phyloP scores from a whole-genome alignment of 2,888 invertebrate species.

The Nephrotoma flavescens region DNA sequence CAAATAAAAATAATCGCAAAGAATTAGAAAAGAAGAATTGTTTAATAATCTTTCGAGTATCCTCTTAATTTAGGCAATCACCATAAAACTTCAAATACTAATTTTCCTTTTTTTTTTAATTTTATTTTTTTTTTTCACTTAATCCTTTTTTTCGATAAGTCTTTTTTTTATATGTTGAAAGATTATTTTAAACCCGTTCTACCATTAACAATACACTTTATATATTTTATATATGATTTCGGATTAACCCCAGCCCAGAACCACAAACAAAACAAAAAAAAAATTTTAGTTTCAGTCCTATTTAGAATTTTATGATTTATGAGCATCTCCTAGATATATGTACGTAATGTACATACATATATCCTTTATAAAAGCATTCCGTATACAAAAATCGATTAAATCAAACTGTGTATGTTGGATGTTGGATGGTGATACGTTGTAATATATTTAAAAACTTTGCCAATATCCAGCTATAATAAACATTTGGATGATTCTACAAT shows the following conservation, averaged over 20 bases:
- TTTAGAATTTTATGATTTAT: background rate
- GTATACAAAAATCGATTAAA: background rate
- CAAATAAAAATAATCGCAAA: background rate
- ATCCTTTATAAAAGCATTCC: background rate
- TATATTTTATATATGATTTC: background rate
- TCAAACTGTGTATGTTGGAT: background rate
- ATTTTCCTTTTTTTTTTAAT: background rate
- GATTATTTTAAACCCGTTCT: background rate
- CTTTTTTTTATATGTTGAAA: background rate
- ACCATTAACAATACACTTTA: background rate
- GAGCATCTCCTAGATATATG: background rate
- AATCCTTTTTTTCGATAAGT: background rate
- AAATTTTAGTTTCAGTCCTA: background rate
- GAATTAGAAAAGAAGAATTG: background rate
- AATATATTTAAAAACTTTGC: background rate
- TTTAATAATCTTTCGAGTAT: background rate
- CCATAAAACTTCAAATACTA: background rate
- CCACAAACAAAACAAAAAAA: background rate
- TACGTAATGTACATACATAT: background rate
- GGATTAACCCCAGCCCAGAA: background rate
- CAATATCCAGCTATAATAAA: background rate
- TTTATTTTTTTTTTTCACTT: background rate
- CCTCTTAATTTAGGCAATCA: background rate
- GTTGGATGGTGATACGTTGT: background rate
- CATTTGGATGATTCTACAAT: background rate